Conservation (phyloP, 2,113 vertebrate species). For the Oreochromis niloticus region DNA sequence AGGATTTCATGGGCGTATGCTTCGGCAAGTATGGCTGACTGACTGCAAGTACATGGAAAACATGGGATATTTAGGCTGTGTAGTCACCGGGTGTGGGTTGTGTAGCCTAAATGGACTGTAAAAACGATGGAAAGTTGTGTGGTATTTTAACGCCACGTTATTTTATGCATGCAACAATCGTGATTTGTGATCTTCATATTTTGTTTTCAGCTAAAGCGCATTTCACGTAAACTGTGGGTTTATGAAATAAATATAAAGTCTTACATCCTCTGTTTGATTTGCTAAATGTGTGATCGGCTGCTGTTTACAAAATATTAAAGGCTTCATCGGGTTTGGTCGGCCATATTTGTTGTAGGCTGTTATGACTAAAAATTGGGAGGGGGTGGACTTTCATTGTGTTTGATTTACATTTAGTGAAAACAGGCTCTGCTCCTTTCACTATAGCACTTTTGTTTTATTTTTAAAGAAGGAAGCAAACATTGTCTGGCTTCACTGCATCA, state of each 20-base stretch:
- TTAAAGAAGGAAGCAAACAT: background rate
- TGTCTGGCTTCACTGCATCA: background rate
- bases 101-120: background rate
- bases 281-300: background rate
- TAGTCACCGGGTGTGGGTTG: background rate
- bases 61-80: conserved; percentile 20
- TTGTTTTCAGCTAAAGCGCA: background rate
- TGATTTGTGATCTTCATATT: background rate
- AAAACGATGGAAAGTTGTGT: background rate
- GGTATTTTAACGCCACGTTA: background rate
- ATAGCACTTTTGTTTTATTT: background rate
- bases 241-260: background rate
- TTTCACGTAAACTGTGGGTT: background rate
- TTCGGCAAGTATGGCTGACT: conserved; percentile 63
- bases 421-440: background rate
- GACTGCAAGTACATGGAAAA: conserved; percentile 55
- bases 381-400: background rate
- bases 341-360: conserved; percentile 47
- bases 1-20: conserved; percentile 77
- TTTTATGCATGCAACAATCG: background rate
- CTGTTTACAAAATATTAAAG: conserved; percentile 28
- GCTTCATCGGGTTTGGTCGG: conserved; percentile 3
- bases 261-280: background rate
- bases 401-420: background rate
- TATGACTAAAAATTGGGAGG: background rate